phyloP scores from a whole-genome alignment of 1,140 invertebrate species.

The Orchestia grillus region DNA sequence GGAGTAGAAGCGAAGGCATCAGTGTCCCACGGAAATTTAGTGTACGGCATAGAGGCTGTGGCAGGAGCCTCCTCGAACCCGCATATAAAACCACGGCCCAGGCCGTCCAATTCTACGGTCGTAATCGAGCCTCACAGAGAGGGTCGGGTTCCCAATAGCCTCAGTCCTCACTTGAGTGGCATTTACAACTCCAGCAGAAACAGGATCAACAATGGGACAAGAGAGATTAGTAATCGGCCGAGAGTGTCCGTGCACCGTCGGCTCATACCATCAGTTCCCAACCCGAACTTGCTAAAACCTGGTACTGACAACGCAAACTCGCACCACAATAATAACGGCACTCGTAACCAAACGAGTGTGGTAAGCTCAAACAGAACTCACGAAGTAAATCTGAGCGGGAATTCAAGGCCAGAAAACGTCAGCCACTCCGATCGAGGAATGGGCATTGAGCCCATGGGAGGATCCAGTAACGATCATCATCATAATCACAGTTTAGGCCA shows the following conservation, averaged over 20 bases:
- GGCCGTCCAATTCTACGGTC: background rate
- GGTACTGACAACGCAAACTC: background rate
- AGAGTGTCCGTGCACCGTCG: background rate
- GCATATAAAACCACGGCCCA: background rate
- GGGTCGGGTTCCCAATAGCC: background rate
- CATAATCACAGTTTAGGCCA: background rate
- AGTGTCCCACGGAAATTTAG: background rate
- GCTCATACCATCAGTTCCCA: background rate
- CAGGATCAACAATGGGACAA: background rate
- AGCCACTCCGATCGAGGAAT: background rate
- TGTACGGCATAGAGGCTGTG: background rate
- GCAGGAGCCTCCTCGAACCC: background rate
- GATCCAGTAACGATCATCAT: background rate
- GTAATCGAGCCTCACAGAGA: background rate
- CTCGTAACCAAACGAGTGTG: background rate
- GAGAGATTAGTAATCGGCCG: background rate
- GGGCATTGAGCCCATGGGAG: background rate
- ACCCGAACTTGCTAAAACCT: background rate
- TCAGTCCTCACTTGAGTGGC: background rate
- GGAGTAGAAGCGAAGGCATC: background rate
- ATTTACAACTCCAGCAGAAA: background rate
- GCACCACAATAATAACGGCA: background rate
- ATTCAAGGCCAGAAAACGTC: background rate
- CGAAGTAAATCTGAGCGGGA: background rate
- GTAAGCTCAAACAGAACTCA: background rate